A percentile compares a stretch with the other conserved stretches of the same genome.
These are phyloP conservation scores for Phaenicophaeus curvirostris DNA, from an alignment of 2,797 vertebrate genomes.

Conservation along the genomic window DNA sequence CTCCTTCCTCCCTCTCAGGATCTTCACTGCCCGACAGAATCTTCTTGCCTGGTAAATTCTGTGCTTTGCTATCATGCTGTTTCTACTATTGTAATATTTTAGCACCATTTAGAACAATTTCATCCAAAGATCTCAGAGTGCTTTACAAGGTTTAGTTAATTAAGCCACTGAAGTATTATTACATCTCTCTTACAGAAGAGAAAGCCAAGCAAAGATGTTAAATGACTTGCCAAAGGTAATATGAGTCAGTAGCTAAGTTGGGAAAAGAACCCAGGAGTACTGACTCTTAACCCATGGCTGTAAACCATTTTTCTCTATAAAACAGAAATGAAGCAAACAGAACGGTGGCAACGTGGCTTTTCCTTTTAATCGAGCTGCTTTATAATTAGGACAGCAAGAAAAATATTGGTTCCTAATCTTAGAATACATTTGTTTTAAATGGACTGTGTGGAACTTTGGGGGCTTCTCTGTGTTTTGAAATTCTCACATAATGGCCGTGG, in stretches of 20 bases:
- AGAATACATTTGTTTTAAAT: neutral
- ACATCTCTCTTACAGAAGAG: neutral
- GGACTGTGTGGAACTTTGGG: neutral
- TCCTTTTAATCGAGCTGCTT: neutral
- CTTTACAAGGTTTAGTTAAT: constrained; percentile 49
- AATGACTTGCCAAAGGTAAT: constrained; percentile 48
- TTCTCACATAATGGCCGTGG: rapidly evolving
- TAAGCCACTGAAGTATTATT: constrained; percentile 57
- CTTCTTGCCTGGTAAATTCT: neutral
- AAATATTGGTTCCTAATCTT: neutral
- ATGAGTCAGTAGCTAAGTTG: constrained; percentile 58
- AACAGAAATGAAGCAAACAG: constrained; percentile 19
- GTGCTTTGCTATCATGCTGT: neutral
- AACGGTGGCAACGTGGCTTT: neutral
- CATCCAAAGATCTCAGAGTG: neutral
- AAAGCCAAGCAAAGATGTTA: constrained; percentile 57
- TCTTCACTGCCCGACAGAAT: neutral
- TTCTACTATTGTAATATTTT: neutral
- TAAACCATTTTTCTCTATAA: constrained; percentile 56
- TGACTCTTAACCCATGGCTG: constrained; percentile 51
- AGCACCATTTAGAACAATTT: constrained; percentile 16
- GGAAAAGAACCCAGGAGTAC: constrained; percentile 57
- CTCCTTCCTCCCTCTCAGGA: neutral
- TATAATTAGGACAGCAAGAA: neutral
- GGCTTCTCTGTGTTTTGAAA: neutral